Evolutionary conservation across 2,888 invertebrate species (phyloP), one percentile per base, ranked within the genome.

Genomic region (Acleris emargana): DNA sequence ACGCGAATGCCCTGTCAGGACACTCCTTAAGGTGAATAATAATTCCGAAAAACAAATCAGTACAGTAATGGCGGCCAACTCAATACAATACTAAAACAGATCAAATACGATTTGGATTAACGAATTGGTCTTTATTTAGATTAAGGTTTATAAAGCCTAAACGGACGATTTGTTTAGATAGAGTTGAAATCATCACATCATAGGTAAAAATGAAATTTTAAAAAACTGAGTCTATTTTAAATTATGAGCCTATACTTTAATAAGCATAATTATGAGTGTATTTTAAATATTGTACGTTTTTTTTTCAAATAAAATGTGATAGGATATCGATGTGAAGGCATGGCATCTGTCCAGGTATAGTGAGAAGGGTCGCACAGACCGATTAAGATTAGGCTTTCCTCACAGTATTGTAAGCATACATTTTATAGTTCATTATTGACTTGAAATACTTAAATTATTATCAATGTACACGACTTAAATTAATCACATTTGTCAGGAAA

Each of bases 311-410:
- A 69, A 74, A 74, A 70, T 77, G 77, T 77, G 76, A 77, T 78
- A 78, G 67, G 70, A 73, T 69, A 58, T 64, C 42, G 66, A 71
- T 69, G 70, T 71, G 69, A 53, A 69, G 53, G 18, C 28, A 62
- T 72, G 58, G 70, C 68, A 68, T 67, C 69, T 55, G 70, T 71
- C 68, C 69, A 70, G 63, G 64, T 59, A 54, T 68, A 67, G 70
- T 69, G 71, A 68, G 68, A 67, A 73, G 68, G 74, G 76, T 77
- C 76, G 76, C 77, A 76, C 74, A 78, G 68, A 58, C 55, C 58
- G 67, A 52, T 42, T 62, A 67, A 67, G 38, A 59, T 58, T 60
- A 59, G 54, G 28, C n/a, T 60, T 64, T 28, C 43, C 59, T 59
- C 59, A 55, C 64, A 54, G 43, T 54, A 54, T 54, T 49, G 47